Percentiles rank a stretch among this genome's conserved stretches.
Conservation (phyloP, 2,797 vertebrate genomes). For the Enteromius unitaeniatus region DNA sequence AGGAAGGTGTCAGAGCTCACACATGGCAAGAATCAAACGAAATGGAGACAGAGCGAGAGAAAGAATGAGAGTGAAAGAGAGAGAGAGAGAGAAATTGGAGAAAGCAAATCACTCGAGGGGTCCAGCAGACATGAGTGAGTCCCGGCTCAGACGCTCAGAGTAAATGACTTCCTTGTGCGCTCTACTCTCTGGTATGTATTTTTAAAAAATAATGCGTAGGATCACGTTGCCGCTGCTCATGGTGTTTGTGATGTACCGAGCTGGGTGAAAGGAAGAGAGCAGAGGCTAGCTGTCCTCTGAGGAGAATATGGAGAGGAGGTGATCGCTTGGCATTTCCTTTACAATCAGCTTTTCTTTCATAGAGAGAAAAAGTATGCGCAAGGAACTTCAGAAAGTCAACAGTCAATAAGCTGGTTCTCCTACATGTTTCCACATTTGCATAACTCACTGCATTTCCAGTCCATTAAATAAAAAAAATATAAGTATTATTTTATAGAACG, state of each 20-base stretch:
- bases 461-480: background rate
- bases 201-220: conserved; percentile 55
- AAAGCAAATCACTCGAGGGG: conserved; percentile 60
- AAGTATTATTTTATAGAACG: background rate
- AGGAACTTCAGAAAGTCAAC: background rate
- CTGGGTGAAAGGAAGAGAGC: conserved; percentile 1
- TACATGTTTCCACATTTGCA: background rate
- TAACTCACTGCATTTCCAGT: background rate
- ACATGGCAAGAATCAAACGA: conserved; percentile 55
- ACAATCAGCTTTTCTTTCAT: conserved; percentile 26
- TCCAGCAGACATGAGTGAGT: conserved; percentile 59
- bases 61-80: conserved; percentile 29
- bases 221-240: conserved; percentile 51
- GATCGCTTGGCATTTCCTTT: conserved; percentile 38
- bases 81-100: conserved; percentile 54
- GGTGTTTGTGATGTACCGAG: conserved; percentile 33
- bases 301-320: conserved; percentile 4
- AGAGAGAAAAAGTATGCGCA: background rate
- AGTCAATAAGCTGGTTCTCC: background rate
- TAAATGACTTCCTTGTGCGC: conserved; percentile 64
- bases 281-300: conserved; percentile 22
- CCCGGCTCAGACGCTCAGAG: conserved; percentile 51
- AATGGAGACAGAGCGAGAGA: conserved; percentile 42
- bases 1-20: conserved; percentile 55
- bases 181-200: conserved; percentile 55